These are phyloP conservation scores for Hepsetus odoe DNA, from an alignment of 2,113 vertebrate species.

Conservation along the genomic window DNA sequence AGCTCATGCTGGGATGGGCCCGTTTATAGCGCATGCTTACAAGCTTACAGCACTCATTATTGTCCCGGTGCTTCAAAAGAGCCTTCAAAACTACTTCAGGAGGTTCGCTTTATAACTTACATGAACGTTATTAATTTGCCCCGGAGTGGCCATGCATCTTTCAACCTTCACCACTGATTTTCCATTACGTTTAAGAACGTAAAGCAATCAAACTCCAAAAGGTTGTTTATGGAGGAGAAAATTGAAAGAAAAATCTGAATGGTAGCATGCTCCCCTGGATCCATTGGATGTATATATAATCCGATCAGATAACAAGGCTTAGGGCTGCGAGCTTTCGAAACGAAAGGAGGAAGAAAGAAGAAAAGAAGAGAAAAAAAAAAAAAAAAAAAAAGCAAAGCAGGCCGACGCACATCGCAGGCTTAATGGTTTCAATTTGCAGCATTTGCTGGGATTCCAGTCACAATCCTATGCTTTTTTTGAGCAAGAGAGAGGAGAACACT, in stretches of 20 bases:
- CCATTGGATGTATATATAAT: conserved; percentile 31
- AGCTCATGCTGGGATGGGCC: no score
- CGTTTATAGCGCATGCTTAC: no score
- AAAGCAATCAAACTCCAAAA: conserved; percentile 18
- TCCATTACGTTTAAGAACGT: conserved; percentile 1
- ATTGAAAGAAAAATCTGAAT: not conserved
- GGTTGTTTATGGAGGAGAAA: conserved; percentile 1
- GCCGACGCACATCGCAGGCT: not conserved
- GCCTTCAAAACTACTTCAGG: not conserved
- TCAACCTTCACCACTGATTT: conserved; percentile 5
- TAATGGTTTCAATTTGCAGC: conserved; percentile 8
- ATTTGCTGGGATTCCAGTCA: conserved; percentile 8
- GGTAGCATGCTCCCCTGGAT: conserved; percentile 21
- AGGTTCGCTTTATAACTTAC: conserved; percentile 3
- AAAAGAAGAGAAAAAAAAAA: no score
- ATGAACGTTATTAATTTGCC: conserved; percentile 23
- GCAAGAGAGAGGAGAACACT: not conserved
- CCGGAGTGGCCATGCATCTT: not conserved
- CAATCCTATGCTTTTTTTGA: not conserved
- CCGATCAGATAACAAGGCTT: conserved; percentile 46
- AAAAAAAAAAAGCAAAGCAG: no score
- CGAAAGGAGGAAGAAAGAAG: no score
- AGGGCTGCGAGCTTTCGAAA: conserved; percentile 12
- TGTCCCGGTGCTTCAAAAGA: not conserved
- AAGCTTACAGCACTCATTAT: not conserved